phyloP scores from a whole-genome alignment of 1,140 invertebrate genomes.

The Neelides sp. region DNA sequence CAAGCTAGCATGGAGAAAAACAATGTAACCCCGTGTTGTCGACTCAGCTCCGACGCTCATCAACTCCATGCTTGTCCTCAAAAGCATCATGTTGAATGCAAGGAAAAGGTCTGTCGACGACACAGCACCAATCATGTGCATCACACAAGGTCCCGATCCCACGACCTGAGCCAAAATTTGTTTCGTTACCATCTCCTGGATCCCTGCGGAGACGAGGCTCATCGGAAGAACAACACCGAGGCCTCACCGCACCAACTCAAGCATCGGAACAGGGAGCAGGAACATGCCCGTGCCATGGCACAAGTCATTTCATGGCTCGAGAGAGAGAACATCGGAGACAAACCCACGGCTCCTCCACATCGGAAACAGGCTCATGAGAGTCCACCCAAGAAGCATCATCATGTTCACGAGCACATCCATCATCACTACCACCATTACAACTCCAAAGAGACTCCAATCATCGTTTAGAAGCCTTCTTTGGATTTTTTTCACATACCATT shows the following conservation, averaged over 20 bases:
- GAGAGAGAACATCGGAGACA: constrained; percentile 21
- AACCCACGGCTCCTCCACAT: constrained; percentile 14
- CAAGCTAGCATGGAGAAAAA: constrained; percentile 85
- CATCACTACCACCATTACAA: constrained; percentile 68
- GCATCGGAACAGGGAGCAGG: constrained; percentile 51
- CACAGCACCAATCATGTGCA: neutral
- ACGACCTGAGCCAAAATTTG: constrained; percentile 38
- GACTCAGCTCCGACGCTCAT: neutral
- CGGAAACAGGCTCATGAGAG: constrained; percentile 25
- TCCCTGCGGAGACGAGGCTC: constrained; percentile 26
- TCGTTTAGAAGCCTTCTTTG: constrained; percentile 31
- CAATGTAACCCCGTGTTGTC: constrained; percentile 39
- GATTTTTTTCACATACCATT: too few relatives aligned
- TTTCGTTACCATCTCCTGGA: constrained; percentile 37
- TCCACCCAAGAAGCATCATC: constrained; percentile 42
- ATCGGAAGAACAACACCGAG: constrained; percentile 16
- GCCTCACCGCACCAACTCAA: constrained; percentile 46
- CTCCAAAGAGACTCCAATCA: constrained; percentile 35
- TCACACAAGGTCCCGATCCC: constrained; percentile 37
- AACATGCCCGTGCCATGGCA: constrained; percentile 56
- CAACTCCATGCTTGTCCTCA: neutral
- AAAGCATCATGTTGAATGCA: neutral
- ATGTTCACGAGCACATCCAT: constrained; percentile 68
- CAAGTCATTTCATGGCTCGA: constrained; percentile 41
- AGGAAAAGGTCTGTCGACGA: neutral